Percentiles rank a stretch among this genome's conserved stretches.
These are phyloP conservation scores for Macropis europaea DNA, from an alignment of 2,888 invertebrate species.

Conservation along the genomic window DNA sequence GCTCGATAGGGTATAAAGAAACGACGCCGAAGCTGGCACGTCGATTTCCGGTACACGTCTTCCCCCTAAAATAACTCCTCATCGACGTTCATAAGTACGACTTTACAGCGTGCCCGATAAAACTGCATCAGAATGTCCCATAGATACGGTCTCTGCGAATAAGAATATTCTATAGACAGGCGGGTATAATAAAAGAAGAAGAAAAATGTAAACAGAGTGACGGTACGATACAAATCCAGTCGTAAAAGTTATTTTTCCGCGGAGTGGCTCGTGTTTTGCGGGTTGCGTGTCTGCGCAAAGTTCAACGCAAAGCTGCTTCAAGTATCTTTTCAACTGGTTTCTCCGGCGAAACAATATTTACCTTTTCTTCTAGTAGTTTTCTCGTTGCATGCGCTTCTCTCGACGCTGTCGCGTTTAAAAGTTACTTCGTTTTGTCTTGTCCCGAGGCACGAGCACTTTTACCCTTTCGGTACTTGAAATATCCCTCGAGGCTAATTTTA, in stretches of 20 bases:
- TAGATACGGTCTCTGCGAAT: conserved; percentile 19
- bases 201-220: conserved; percentile 5
- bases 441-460: too few relatives aligned
- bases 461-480: too few relatives aligned
- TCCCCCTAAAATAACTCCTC: too few relatives aligned
- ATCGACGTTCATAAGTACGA: too few relatives aligned
- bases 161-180: conserved; percentile 9
- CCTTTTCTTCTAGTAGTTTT: not conserved
- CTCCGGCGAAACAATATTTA: not conserved
- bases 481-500: too few relatives aligned
- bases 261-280: conserved; percentile 1
- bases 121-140: too few relatives aligned
- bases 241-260: not conserved
- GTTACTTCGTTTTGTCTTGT: too few relatives aligned
- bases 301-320: not conserved
- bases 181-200: not conserved
- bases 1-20: too few relatives aligned
- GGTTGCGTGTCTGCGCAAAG: conserved; percentile 17
- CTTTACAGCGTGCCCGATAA: too few relatives aligned
- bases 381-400: not conserved
- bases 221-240: not conserved
- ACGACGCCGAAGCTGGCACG: too few relatives aligned
- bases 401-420: too few relatives aligned
- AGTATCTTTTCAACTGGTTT: conserved; percentile 3
- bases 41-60: too few relatives aligned